Base-by-base conservation (phyloP, 2,888 invertebrate species). In the Spodoptera exigua region DNA sequence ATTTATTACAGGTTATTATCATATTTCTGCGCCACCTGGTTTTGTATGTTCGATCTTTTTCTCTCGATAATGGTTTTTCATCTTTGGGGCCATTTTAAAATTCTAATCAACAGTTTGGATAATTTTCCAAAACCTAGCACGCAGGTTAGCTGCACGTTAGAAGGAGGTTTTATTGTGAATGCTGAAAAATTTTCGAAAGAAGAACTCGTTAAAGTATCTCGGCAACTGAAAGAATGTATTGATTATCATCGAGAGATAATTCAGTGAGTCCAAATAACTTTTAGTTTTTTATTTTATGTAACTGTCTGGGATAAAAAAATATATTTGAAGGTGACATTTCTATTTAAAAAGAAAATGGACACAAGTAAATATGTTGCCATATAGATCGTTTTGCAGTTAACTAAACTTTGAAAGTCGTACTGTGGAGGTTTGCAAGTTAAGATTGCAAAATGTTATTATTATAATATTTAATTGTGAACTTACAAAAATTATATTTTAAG, bases 61-160 rank as follows among this genome's bases (percentile, higher is more conserved):
- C 14, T 78, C 1, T 67, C 68, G 3, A 3, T 78, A 2, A 66
- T 78, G 58, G 65, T 78, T 7, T 77, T 79, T 3, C 57, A 78
- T 21, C 0, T 74, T 11, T 77, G 77, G 70, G 79, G 79, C 3
- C 75, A 79, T 63, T 67, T 77, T 11, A 78, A 74, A 16, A 72
- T 78, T 17, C 57, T 79, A 7, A 41, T 72, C 5, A 14, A 65
- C 5, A 53, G 41, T n/a, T 32, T 79, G 0, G 35, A 77, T 11
- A 45, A 55, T 0, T 68, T 79, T 39, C 75, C 78, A 10, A 60
- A 18, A 27, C 78, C 79, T 0, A 14, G 14, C 5, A 9, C 17
- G 2, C 17, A 43, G 13, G 21, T 35, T 10, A 14, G 0, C n/a
- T 9, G 14, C 1, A 12, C 2, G n/a, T n/a, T 21, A 7, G 45